These are phyloP conservation scores for Drosophila parvula DNA, from an alignment of 1,140 invertebrate species.

Conservation along the genomic window DNA sequence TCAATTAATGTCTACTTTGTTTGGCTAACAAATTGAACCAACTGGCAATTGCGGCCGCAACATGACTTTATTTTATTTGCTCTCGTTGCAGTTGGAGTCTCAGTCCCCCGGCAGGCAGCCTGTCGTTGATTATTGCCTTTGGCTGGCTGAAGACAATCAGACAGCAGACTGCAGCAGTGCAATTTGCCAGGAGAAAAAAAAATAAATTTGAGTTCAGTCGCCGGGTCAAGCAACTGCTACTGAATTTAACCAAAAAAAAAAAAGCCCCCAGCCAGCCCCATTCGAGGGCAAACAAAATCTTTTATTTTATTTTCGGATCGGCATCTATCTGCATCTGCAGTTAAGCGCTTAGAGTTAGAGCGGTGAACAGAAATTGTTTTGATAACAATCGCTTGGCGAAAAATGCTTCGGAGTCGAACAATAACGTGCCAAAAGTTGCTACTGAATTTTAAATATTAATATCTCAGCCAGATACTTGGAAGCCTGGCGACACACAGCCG, in stretches of 20 bases:
- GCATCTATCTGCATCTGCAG: conserved; percentile 59
- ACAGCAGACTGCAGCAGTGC: conserved; percentile 60
- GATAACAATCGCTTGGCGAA: conserved; percentile 72
- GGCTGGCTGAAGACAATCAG: conserved; percentile 72
- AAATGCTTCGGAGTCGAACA: conserved; percentile 69
- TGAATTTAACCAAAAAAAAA: conserved; percentile 65
- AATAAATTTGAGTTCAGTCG: conserved; percentile 77
- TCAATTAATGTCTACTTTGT: conserved; percentile 77
- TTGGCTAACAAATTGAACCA: conserved; percentile 76
- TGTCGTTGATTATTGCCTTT: conserved; percentile 64
- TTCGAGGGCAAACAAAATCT: conserved; percentile 40
- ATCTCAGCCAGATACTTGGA: conserved; percentile 50
- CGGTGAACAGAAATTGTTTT: conserved; percentile 68
- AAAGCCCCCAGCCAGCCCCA: neutral
- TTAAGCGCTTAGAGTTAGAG: conserved; percentile 28
- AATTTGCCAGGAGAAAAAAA: conserved; percentile 67
- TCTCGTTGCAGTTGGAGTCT: conserved; percentile 26
- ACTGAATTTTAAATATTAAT: conserved; percentile 84
- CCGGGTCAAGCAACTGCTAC: conserved; percentile 79
- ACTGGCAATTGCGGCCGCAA: conserved; percentile 65
- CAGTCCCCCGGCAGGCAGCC: conserved; percentile 8
- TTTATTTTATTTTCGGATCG: conserved; percentile 38
- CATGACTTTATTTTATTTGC: conserved; percentile 71
- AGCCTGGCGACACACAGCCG: conserved; percentile 43
- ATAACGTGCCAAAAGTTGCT: conserved; percentile 83